phyloP scores from a whole-genome alignment of 2,888 invertebrate genomes.

The Cephonodes hylas region DNA sequence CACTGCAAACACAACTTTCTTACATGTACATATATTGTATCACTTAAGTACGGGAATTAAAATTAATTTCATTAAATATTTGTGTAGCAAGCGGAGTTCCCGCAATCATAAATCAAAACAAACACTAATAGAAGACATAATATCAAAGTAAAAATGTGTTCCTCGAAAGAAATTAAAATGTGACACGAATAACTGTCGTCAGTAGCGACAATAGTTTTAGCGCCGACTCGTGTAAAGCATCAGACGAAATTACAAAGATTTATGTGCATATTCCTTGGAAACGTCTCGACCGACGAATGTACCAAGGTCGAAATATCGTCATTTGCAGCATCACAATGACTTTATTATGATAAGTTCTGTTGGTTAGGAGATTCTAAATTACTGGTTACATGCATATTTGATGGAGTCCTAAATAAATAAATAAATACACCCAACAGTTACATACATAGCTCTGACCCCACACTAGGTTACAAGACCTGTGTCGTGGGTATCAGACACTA shows the following conservation, averaged over 20 bases:
- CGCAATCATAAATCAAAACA: conserved; percentile 1
- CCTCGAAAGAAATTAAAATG: conserved; percentile 14
- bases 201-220: conserved; percentile 38
- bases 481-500: no score
- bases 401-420: neutral
- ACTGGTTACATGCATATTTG: neutral
- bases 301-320: conserved; percentile 48
- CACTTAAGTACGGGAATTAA: neutral
- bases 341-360: neutral
- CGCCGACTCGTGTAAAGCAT: conserved; percentile 38
- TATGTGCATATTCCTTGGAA: conserved; percentile 53
- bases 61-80: neutral
- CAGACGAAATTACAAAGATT: conserved; percentile 58
- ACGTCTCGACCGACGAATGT: conserved; percentile 39
- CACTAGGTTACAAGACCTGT: no score
- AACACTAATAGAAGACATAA: neutral
- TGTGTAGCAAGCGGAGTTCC: neutral
- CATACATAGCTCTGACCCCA: no score
- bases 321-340: conserved; percentile 19
- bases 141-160: neutral
- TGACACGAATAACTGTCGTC: conserved; percentile 30
- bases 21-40: neutral
- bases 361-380: neutral
- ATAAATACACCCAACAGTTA: no score
- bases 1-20: neutral